Base-by-base conservation (phyloP, 2,797 vertebrate genomes). In the Heterohyrax brucei region DNA sequence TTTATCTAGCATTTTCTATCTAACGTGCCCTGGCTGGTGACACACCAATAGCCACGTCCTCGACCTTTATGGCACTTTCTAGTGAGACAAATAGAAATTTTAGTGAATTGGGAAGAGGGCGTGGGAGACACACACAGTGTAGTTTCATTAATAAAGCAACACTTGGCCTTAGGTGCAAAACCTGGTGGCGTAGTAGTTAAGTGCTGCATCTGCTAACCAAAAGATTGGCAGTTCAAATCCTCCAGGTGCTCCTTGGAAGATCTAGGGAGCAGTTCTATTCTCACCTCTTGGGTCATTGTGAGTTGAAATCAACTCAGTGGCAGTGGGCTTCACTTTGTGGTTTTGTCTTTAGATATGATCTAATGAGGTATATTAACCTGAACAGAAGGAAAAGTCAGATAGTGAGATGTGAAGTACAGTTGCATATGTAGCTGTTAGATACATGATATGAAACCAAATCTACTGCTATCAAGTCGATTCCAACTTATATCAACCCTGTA, bases 1-100 rank as follows among this genome's bases (percentile, higher is more conserved):
- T 91, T 90, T 50, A 91, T 96, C 24, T 91, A 87, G 48, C 62
- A 50, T 13, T 56, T 78, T 86, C 5, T 56, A 46, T 72, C 30
- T 78, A 62, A 30, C 72, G 7, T 66, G 19, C 8, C 62, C 59
- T 30, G n/a, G 16, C 7, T n/a, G 30, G 16, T 7, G 30, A 50
- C 33, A 44, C 0, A 90, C 14, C 68, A 93, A 7, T 53, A 10
- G 10, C 56, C 44, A 56, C 61, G 21, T 18, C 59, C 39, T 94
- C 30, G 86, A 64, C 22, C 8, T 39, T 82, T 30, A 78, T 18
- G 19, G 39, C 8, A 92, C 73, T 80, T 80, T 89, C 50, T 76
- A 89, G 62, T 78, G 26, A 94, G 12, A 78, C 13, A 53, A 61
- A 33, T 6, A 93, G 64, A 82, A 28, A 66, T 85, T 24, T 59